Conservation (phyloP, 2,797 vertebrate genomes). For the Carapus acus region DNA sequence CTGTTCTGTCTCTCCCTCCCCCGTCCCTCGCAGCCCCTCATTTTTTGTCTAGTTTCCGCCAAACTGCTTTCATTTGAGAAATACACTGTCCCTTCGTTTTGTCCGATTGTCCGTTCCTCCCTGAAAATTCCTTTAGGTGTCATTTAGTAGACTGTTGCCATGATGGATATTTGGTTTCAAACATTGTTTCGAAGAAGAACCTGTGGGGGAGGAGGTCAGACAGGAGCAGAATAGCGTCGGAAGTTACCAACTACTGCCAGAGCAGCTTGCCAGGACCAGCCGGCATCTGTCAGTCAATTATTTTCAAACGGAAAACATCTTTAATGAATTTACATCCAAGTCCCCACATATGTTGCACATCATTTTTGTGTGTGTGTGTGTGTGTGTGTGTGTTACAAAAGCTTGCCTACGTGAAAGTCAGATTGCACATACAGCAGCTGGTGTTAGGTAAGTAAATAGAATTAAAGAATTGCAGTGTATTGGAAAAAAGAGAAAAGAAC, state of each 20-base stretch:
- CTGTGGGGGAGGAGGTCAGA: too few relatives aligned
- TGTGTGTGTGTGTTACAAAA: background rate
- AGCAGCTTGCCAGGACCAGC: conserved; percentile 54
- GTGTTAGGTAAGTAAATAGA: conserved; percentile 14
- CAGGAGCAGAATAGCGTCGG: conserved; percentile 28
- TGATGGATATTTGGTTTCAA: conserved; percentile 61
- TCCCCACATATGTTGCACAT: background rate
- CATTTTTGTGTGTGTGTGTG: conserved; percentile 16
- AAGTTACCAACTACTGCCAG: conserved; percentile 54
- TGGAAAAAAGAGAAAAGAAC: conserved; percentile 19
- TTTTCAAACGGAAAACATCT: conserved; percentile 62
- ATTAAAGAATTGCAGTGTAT: conserved; percentile 31
- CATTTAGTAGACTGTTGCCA: conserved; percentile 58
- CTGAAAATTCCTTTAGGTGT: conserved; percentile 41
- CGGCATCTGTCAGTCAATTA: conserved; percentile 58
- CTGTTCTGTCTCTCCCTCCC: background rate
- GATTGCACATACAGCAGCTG: background rate
- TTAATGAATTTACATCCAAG: conserved; percentile 55
- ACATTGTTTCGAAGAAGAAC: conserved; percentile 61
- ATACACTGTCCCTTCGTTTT: conserved; percentile 26
- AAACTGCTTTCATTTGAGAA: conserved; percentile 48
- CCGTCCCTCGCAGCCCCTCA: background rate
- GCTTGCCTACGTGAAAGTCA: conserved; percentile 12
- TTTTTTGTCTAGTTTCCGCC: conserved; percentile 28
- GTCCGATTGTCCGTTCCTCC: conserved; percentile 41